Evolutionary conservation across 2,888 invertebrate genomes (phyloP).

Genomic region (Odontothrips loti): DNA sequence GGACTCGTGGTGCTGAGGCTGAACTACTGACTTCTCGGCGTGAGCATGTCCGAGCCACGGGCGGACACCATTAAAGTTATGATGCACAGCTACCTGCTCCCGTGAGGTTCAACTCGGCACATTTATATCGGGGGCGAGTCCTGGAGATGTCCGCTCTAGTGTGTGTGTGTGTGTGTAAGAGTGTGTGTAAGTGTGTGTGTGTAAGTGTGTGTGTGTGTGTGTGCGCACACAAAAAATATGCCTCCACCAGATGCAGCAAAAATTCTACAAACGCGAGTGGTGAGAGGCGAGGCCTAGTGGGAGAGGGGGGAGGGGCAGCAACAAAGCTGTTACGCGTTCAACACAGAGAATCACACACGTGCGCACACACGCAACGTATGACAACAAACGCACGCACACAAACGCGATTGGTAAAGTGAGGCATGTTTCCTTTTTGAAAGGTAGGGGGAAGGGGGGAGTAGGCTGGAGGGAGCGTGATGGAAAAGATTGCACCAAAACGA

Average conservation of each 20-base stretch:
- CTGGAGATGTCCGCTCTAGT: neutral
- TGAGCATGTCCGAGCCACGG: too few relatives aligned
- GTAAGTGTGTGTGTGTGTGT: too few relatives aligned
- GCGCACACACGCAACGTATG: too few relatives aligned
- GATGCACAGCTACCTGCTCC: neutral
- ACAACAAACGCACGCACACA: neutral
- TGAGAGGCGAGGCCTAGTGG: neutral
- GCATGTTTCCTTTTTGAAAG: too few relatives aligned
- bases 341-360: too few relatives aligned
- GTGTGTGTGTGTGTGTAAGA: too few relatives aligned
- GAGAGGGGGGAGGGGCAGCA: neutral
- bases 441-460: too few relatives aligned
- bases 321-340: neutral
- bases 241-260: too few relatives aligned
- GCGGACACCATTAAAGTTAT: neutral
- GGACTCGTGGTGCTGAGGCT: neutral
- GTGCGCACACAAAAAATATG: too few relatives aligned
- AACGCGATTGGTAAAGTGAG: too few relatives aligned
- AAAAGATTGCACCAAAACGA: neutral
- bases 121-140: neutral
- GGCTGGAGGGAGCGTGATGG: neutral
- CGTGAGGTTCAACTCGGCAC: neutral
- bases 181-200: too few relatives aligned
- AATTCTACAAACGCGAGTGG: neutral
- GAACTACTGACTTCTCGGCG: too few relatives aligned